These are phyloP conservation scores for Lerema accius DNA, from an alignment of 1,140 invertebrate species.

Conservation along the genomic window DNA sequence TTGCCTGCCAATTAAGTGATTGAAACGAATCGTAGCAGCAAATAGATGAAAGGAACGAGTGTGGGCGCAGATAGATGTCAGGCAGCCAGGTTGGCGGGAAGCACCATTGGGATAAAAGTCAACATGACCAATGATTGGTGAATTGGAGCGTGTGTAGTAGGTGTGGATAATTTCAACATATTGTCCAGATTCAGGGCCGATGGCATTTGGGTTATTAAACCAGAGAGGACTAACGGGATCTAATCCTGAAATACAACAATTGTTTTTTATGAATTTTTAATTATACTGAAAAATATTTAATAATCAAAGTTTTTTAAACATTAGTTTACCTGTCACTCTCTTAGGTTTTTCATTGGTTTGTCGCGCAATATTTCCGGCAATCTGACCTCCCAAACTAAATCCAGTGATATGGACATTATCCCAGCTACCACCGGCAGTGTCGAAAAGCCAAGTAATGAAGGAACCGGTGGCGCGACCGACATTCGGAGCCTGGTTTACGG, in stretches of 20 bases:
- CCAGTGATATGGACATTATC: conserved; percentile 92
- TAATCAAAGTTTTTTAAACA: too few species aligned
- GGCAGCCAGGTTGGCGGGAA: conserved; percentile 85
- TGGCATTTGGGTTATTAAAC: conserved; percentile 41
- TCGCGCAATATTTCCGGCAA: conserved; percentile 89
- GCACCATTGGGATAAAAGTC: conserved; percentile 85
- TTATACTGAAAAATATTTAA: not conserved
- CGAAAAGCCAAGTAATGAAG: conserved; percentile 75
- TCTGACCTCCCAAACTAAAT: conserved; percentile 93
- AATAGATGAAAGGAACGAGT: conserved; percentile 78
- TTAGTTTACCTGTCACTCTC: not conserved
- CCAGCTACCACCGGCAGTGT: conserved; percentile 52
- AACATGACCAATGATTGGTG: conserved; percentile 54
- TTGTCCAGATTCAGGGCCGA: conserved; percentile 77
- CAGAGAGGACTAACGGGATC: conserved; percentile 85
- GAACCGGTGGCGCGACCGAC: conserved; percentile 63
- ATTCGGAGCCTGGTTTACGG: conserved; percentile 76
- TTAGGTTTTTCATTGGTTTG: not conserved
- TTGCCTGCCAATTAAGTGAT: conserved; percentile 63
- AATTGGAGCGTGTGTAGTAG: conserved; percentile 54
- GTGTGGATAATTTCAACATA: conserved; percentile 85
- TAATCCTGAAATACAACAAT: conserved; percentile 67
- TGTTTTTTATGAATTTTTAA: not conserved
- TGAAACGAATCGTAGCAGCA: conserved; percentile 75
- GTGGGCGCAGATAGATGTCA: conserved; percentile 74